Evolutionary conservation across 2,113 vertebrate genomes (phyloP), one percentile per base, ranked within the genome.

Genomic region (Cyphomyrus discorhynchus): DNA sequence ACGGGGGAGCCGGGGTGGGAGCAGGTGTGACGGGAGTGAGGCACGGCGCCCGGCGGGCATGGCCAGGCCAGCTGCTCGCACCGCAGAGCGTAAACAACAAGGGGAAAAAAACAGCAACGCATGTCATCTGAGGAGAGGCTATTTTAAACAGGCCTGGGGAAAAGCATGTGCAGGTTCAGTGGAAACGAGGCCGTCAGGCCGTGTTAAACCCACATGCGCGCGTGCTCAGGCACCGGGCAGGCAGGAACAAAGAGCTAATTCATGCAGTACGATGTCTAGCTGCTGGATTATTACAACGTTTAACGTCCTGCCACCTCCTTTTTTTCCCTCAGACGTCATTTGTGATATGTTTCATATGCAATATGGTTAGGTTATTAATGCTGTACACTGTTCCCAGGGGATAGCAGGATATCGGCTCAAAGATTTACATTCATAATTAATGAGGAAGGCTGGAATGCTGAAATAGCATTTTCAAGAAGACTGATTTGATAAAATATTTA

Each of bases 11-110:
- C 15, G 74, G 70, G 74, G 9, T 15, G 66, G n/a, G 66, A 74
- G 31, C 66, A 35, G n/a, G 74, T 11, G 35, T 80, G 31, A 80
- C 35, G 35, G 74, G 74, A 80, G 74, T 17, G 74, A 80, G 74
- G 74, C 35, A 80, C 31, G 74, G 19, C 35, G 74, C 74, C 74
- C 2, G 74, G 31, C 13, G 35, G 74, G 35, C 74, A 42, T 0
- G 35, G 35, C 35, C 35, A 8, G 74, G 35, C 74, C 74, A 80
- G 74, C 74, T 80, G 74, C 74, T 80, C 35, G 17, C 74, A 80
- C 74, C 74, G 35, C 74, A 80, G 74, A 80, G 74, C 74, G 35
- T 80, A 80, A 80, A 80, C 74, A 80, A 80, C 74, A 80, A 39
- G 74, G 74, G 10, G 10, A 31, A 31, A 66, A 27, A 70, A 80